Evolutionary conservation across 2,797 vertebrate species (phyloP).

Genomic region (Setipinna tenuifilis): DNA sequence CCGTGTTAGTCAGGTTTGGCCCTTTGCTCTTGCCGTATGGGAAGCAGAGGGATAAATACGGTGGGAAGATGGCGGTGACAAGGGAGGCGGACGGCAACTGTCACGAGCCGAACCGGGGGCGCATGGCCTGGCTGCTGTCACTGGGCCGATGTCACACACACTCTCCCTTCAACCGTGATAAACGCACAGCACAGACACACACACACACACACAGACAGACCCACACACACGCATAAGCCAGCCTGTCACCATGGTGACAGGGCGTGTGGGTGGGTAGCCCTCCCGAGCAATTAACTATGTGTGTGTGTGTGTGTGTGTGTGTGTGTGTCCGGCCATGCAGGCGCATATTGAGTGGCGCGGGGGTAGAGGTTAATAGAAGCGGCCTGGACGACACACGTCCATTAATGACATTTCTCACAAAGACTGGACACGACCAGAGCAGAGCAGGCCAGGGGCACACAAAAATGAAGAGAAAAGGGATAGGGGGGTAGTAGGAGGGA

Average conservation of each 20-base stretch:
- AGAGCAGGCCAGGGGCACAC: too few relatives aligned
- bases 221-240: not conserved
- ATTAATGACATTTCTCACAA: slow-evolving; percentile 71
- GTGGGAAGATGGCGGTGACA: slow-evolving; percentile 1
- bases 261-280: slow-evolving; percentile 45
- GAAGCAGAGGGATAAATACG: slow-evolving; percentile 45
- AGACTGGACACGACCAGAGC: slow-evolving; percentile 34
- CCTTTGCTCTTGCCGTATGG: slow-evolving; percentile 34
- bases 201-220: not conserved
- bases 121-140: not conserved
- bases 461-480: slow-evolving; percentile 32
- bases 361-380: slow-evolving; percentile 64
- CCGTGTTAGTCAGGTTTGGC: slow-evolving; percentile 47
- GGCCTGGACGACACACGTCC: slow-evolving; percentile 70
- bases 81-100: not conserved
- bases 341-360: slow-evolving; percentile 50
- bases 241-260: slow-evolving; percentile 49
- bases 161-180: slow-evolving; percentile 23
- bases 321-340: not conserved
- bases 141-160: not conserved
- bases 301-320: not conserved
- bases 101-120: too few relatives aligned
- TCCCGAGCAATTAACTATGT: slow-evolving; percentile 65
- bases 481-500: slow-evolving; percentile 28
- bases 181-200: slow-evolving; percentile 15